Conservation (phyloP, 2,113 vertebrate genomes). For the Recurvirostra avosetta region DNA sequence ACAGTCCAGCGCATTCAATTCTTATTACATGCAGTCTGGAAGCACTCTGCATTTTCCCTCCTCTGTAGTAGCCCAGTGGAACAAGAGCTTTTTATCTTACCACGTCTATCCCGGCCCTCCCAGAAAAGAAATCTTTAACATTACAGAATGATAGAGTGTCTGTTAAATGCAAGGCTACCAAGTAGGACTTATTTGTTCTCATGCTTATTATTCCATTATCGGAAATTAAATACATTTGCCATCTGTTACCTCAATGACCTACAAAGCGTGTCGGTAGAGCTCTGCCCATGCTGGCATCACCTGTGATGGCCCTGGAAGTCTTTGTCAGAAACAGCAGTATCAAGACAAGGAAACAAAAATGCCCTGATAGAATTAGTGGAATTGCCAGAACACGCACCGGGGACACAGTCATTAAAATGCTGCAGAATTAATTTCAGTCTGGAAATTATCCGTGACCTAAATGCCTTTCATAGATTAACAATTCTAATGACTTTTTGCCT, state of each 20-base stretch:
- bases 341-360: not conserved
- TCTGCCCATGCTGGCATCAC: not conserved
- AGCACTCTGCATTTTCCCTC: not conserved
- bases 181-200: not conserved
- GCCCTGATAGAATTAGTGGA: not conserved
- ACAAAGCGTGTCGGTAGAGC: not conserved
- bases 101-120: rapidly evolving
- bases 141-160: not conserved
- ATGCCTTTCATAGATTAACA: conserved; percentile 27
- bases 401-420: not conserved
- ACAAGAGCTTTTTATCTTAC: not conserved
- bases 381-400: rapidly evolving
- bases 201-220: not conserved
- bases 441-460: not conserved
- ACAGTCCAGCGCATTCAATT: not conserved
- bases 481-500: conserved; percentile 7
- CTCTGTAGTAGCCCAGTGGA: not conserved
- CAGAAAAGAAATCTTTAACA: not conserved
- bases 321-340: not conserved
- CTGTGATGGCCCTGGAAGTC: not conserved
- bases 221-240: not conserved
- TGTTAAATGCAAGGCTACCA: not conserved
- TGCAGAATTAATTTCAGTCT: conserved; percentile 32
- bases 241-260: not conserved
- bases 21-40: not conserved